Base-by-base conservation (phyloP, 2,113 vertebrate genomes). In the Addax nasomaculatus region DNA sequence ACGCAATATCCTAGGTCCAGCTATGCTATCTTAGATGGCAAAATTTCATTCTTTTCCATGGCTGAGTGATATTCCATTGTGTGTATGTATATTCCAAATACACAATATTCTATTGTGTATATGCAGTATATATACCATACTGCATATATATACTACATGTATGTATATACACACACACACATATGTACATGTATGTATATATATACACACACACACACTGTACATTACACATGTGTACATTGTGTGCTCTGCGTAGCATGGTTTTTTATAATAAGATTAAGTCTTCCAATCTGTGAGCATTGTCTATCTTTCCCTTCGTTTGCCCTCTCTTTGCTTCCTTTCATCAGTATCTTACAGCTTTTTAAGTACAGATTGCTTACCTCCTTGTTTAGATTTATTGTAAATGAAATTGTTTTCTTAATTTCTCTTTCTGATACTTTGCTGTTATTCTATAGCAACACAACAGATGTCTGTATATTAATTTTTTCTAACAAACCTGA, bases 71-170 rank as follows among this genome's bases (percentile, higher is more conserved):
- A 43, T 6, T 29, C 53, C 14, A 10, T 3, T 17, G 21, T 55
- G 45, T 5, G 6, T 51, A 1, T 49, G 45, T 11, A 0, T 29
- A 45, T 45, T 70, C 29, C 47, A 3, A 49, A 19, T 80, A 23
- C n/a, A 36, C 33, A 67, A 16, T 12, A 43, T 11, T 29, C 53
- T 7, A 10, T 3, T 17, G 21, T 55, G 45, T n/a, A 12, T 39
- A 17, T 1, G 15, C 33, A 15, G 62, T 4, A 7, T 9, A 4
- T 3, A 9, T 3, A 8, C 62, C 30, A 1, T 2, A 8, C 15
- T 64, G 30, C 62, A n/a, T 33, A 33, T 16, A 15, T 15, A 16
- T 30, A 30, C 60, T 30, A 16, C 57, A 6, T 29, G 11, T 5
- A 19, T 49, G 10, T 47, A 55, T 7, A 58, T 12, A 60, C 60